Evolutionary conservation across 2,797 vertebrate genomes (phyloP), one percentile per base, ranked within the genome.

Genomic region (Podarcis siculus): DNA sequence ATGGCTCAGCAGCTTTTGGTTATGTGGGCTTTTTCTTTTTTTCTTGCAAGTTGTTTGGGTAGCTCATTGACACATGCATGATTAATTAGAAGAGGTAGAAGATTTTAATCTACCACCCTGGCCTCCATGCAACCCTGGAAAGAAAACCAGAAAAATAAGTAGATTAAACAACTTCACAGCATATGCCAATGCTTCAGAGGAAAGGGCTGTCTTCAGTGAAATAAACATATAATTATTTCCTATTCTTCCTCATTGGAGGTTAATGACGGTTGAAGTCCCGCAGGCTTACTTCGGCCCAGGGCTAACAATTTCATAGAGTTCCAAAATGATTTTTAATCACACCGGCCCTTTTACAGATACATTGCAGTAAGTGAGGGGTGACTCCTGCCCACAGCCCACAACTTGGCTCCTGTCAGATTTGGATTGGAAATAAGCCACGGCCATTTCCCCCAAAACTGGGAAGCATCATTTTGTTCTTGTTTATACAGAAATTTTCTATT

Each of bases 1-100:
- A 82, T 85, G 76, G 76, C 39, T 64, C 37, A 66, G 76, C 42
- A 71, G 76, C 87, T 88, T 83, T 35, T 45, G 8, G 1, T 80
- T 77, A 79, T 69, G 12, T 85, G 90, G 35, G 66, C 80, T 37
- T 42, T 75, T 17, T 42, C 1, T 8, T 42, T 42, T 45, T 10
- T 45, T 45, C 2, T 30, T 82, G 30, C 82, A 79, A 25, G 21
- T 69, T 79, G 78, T 89, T 81, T 75, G 39, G 27, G 55, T 55
- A 55, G n/a, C 17, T 76, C 19, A 67, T 89, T 45, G 45, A 73
- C 21, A 76, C 30, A 32, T 35, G 0, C 0, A 71, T 5, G 19
- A 3, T 83, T 81, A 73, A 7, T 55, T 55, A 76, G 13, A 32
- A 42, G 72, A 49, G 66, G 75, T 30, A 86, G 76, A 69, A 37